A percentile compares a stretch with the other conserved stretches of the same genome.
phyloP scores from a whole-genome alignment of 2,888 invertebrate genomes.

The Lordiphosa fenestrarum region DNA sequence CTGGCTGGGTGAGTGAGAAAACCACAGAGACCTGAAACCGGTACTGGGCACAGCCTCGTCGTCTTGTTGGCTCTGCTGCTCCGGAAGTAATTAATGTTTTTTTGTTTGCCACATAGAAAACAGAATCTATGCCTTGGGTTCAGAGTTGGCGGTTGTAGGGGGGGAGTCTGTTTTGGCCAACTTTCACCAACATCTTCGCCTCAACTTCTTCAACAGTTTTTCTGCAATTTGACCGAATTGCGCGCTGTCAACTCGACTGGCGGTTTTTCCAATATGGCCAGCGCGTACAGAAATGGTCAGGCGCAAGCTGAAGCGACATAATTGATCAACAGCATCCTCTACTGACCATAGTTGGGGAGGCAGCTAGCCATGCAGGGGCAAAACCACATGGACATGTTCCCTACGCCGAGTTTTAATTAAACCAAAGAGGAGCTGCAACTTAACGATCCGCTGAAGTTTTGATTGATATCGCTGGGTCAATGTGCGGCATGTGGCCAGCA shows the following conservation, averaged over 20 bases:
- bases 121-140: slow-evolving; percentile 68
- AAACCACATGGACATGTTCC: slow-evolving; percentile 17
- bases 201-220: slow-evolving; percentile 31
- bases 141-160: slow-evolving; percentile 17
- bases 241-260: slow-evolving; percentile 50
- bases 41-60: slow-evolving; percentile 39
- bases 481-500: slow-evolving; percentile 7
- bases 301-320: slow-evolving; percentile 30
- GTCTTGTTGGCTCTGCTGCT: slow-evolving; percentile 43
- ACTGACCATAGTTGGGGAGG: slow-evolving; percentile 34
- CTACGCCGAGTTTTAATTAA: slow-evolving; percentile 56
- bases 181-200: slow-evolving; percentile 1
- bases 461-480: slow-evolving; percentile 42
- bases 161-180: slow-evolving; percentile 19
- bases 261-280: slow-evolving; percentile 47
- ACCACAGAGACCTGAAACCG: slow-evolving; percentile 43
- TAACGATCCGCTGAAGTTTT: slow-evolving; percentile 44
- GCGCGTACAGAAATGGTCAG: slow-evolving; percentile 25
- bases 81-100: slow-evolving; percentile 74
- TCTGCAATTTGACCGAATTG: slow-evolving; percentile 63
- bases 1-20: slow-evolving; percentile 42
- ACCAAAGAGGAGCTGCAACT: slow-evolving; percentile 33
- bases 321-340: slow-evolving; percentile 44
- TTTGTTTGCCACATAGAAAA: slow-evolving; percentile 54
- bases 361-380: slow-evolving; percentile 22